These are phyloP conservation scores for Anoplophora glabripennis DNA, from an alignment of 1,140 invertebrate genomes.

Conservation along the genomic window DNA sequence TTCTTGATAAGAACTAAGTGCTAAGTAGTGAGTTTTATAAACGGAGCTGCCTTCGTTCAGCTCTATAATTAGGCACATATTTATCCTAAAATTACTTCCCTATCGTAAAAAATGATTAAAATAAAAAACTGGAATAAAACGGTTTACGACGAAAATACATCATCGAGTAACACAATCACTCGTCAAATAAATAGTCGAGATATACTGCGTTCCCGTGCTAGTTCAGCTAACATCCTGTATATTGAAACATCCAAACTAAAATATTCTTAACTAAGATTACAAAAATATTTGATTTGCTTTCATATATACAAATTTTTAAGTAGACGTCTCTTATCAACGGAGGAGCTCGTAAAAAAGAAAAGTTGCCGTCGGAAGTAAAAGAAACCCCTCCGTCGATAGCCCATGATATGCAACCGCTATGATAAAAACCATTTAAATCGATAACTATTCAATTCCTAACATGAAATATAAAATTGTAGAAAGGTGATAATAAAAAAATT, in stretches of 20 bases:
- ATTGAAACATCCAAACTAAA: conserved; percentile 1
- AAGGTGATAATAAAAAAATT: conserved; percentile 6
- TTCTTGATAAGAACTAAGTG: conserved; percentile 20
- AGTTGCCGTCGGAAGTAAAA: conserved; percentile 22
- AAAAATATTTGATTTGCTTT: conserved; percentile 12
- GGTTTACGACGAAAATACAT: too few relatives aligned
- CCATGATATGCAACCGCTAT: conserved; percentile 29
- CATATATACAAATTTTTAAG: conserved; percentile 4
- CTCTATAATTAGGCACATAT: conserved; percentile 2
- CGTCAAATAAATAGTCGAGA: neutral
- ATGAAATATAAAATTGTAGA: conserved; percentile 16
- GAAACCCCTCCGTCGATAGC: conserved; percentile 13
- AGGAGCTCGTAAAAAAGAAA: conserved; percentile 1
- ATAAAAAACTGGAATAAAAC: conserved; percentile 10
- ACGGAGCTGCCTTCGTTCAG: conserved; percentile 17
- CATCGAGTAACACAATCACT: too few relatives aligned
- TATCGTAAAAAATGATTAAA: neutral
- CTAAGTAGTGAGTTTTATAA: conserved; percentile 17
- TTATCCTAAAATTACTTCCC: conserved; percentile 1
- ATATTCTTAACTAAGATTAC: conserved; percentile 10
- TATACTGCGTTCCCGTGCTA: neutral
- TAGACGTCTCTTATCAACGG: neutral
- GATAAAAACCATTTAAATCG: conserved; percentile 24
- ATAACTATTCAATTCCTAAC: conserved; percentile 23
- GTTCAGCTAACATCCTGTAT: neutral